Conservation (phyloP, 2,888 invertebrate species). For the Tenthredo mesomela region DNA sequence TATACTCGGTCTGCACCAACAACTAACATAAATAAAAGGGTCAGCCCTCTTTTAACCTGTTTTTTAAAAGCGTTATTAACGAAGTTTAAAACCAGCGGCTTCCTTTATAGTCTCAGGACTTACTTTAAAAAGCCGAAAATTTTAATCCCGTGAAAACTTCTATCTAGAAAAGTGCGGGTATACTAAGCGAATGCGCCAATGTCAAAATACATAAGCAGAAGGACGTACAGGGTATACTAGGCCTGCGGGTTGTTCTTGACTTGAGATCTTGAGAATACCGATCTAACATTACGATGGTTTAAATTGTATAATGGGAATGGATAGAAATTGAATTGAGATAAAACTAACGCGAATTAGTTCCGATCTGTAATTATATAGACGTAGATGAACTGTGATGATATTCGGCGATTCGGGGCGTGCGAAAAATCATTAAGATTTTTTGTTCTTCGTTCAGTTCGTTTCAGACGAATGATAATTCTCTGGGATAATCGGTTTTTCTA, state of each 20-base stretch:
- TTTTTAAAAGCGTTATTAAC: background rate
- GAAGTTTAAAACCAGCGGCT: background rate
- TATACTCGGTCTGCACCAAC: background rate
- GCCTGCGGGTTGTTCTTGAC: background rate
- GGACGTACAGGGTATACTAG: background rate
- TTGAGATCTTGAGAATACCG: background rate
- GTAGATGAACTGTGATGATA: background rate
- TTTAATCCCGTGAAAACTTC: background rate
- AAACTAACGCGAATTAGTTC: constrained; percentile 8
- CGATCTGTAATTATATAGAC: background rate
- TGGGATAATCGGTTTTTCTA: background rate
- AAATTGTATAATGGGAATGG: background rate
- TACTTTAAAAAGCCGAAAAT: background rate
- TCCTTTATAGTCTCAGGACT: background rate
- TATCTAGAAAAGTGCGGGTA: background rate
- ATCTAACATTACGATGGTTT: background rate
- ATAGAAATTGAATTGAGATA: background rate
- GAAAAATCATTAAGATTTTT: background rate
- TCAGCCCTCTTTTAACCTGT: background rate
- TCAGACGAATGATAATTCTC: background rate
- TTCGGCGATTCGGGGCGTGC: background rate
- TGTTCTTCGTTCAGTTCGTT: background rate
- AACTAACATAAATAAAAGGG: background rate
- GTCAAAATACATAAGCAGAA: background rate
- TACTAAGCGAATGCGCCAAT: background rate